These are phyloP conservation scores for Epizoanthus rinbou DNA, from an alignment of 92 coral and sea anemone genomes.

Conservation along the genomic window DNA sequence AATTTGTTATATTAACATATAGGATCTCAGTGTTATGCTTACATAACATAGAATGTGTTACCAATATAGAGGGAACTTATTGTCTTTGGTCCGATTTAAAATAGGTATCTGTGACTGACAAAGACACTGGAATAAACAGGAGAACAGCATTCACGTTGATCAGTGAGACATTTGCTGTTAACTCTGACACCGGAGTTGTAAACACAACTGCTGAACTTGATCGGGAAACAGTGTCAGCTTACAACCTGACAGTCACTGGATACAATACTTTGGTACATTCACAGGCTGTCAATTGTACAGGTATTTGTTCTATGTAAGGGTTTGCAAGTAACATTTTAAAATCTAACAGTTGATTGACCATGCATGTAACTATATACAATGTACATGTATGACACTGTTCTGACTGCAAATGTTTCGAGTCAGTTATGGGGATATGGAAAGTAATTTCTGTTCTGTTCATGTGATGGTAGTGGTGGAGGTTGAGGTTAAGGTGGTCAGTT, in stretches of 20 bases:
- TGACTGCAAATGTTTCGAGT: too few relatives aligned
- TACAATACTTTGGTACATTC: conserved; percentile 33
- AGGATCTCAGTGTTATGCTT: too few relatives aligned
- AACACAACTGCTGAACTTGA: conserved; percentile 59
- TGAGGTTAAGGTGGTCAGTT: too few relatives aligned
- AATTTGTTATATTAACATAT: too few relatives aligned
- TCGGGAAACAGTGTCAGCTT: conserved; percentile 54
- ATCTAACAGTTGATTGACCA: too few relatives aligned
- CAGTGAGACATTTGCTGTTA: conserved; percentile 54
- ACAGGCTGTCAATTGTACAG: conserved; percentile 60
- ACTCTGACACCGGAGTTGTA: conserved; percentile 60
- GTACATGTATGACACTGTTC: too few relatives aligned
- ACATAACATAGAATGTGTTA: too few relatives aligned
- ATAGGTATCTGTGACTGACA: conserved; percentile 51
- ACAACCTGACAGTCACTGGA: conserved; percentile 57
- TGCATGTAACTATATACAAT: too few relatives aligned
- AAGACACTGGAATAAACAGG: conserved; percentile 47
- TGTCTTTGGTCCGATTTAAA: not conserved
- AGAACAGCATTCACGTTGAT: conserved; percentile 6
- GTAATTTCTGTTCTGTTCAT: too few relatives aligned
- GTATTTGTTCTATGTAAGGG: conserved; percentile 20
- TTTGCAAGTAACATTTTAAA: too few relatives aligned
- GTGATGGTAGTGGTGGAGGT: too few relatives aligned
- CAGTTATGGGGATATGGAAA: too few relatives aligned
- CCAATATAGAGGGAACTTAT: not conserved